A percentile compares a stretch with the other conserved stretches of the same genome.
Conservation (phyloP, 2,113 vertebrate genomes). For the Laterallus jamaicensis region DNA sequence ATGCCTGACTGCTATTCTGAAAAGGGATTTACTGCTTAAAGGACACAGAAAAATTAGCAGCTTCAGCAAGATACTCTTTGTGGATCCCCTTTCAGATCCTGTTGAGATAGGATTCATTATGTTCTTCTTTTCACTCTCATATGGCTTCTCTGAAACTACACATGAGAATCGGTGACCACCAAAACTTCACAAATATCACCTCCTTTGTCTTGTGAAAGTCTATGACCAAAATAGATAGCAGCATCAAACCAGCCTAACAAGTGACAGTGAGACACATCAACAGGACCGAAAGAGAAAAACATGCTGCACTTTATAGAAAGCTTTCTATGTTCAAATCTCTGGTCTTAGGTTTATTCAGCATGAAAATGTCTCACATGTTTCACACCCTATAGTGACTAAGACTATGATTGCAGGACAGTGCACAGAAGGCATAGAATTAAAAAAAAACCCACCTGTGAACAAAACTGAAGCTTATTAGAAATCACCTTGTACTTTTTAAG, state of each 20-base stretch:
- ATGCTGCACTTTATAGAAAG: neutral
- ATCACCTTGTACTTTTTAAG: neutral
- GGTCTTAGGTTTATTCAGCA: neutral
- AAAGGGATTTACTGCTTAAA: neutral
- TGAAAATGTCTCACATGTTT: neutral
- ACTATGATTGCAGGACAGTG: neutral
- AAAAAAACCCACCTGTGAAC: neutral
- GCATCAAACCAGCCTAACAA: neutral
- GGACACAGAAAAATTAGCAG: neutral
- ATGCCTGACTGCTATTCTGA: accelerated
- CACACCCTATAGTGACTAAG: neutral
- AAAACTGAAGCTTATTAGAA: conserved; percentile 7
- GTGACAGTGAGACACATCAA: neutral
- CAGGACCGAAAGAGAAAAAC: neutral
- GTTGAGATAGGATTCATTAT: neutral
- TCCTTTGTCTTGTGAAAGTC: neutral
- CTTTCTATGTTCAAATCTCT: neutral
- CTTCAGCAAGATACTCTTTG: neutral
- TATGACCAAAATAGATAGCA: neutral
- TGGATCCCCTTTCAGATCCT: conserved; percentile 25
- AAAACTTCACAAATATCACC: neutral
- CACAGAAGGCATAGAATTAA: neutral
- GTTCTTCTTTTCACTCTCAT: neutral
- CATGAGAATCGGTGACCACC: neutral
- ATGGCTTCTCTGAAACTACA: neutral